Percentiles rank a stretch among this genome's conserved stretches.
Evolutionary conservation across 2,888 invertebrate genomes (phyloP).

Genomic region (Drosophila affinis): DNA sequence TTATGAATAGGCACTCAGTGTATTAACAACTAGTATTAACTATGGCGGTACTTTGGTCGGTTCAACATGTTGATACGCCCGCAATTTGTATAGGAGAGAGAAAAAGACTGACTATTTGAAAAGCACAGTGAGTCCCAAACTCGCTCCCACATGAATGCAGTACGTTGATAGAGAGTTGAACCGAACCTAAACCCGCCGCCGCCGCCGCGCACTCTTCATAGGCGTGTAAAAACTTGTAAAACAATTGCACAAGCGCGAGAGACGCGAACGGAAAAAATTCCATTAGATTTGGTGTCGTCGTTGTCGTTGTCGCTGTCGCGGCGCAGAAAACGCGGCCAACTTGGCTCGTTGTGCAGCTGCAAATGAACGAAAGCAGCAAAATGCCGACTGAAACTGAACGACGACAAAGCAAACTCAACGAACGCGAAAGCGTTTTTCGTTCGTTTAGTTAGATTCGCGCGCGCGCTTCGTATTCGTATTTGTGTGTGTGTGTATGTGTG

Average conservation of each 20-base stretch:
- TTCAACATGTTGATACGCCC: slow-evolving; percentile 82
- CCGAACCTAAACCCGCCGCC: slow-evolving; percentile 22
- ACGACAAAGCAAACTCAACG: slow-evolving; percentile 59
- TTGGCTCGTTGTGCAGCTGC: slow-evolving; percentile 77
- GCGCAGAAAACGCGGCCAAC: slow-evolving; percentile 72
- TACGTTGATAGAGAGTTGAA: slow-evolving; percentile 63
- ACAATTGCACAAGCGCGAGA: slow-evolving; percentile 50
- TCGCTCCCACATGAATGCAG: slow-evolving; percentile 85
- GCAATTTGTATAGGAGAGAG: slow-evolving; percentile 85
- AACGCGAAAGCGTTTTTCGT: slow-evolving; percentile 66
- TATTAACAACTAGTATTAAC: slow-evolving; percentile 26
- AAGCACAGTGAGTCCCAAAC: slow-evolving; percentile 84
- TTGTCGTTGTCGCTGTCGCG: slow-evolving; percentile 18
- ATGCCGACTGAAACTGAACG: slow-evolving; percentile 56
- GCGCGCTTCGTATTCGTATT: slow-evolving; percentile 2
- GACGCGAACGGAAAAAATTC: slow-evolving; percentile 67
- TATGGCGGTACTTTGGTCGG: slow-evolving; percentile 29
- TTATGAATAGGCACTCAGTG: slow-evolving; percentile 55
- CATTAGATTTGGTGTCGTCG: slow-evolving; percentile 67
- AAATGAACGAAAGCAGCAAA: slow-evolving; percentile 75
- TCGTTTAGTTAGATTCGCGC: slow-evolving; percentile 54
- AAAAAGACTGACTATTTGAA: slow-evolving; percentile 84
- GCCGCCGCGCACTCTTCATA: slow-evolving; percentile 20
- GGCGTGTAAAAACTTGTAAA: slow-evolving; percentile 67
- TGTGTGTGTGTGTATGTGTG: slow-evolving; percentile 29